Evolutionary conservation across 1,140 invertebrate species (phyloP).

Genomic region (Drosophila kohkoa): DNA sequence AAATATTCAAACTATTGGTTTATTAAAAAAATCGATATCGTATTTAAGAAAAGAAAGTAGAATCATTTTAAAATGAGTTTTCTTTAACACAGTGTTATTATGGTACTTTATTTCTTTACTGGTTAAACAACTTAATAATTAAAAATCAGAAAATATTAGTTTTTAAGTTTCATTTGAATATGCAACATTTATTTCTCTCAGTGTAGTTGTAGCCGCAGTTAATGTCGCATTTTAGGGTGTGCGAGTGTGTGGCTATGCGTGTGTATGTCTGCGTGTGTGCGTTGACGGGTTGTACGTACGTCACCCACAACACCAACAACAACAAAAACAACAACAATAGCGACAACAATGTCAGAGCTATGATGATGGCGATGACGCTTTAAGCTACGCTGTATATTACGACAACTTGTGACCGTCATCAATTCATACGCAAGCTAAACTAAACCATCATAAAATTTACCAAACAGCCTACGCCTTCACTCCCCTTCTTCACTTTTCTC

Average conservation of each 20-base stretch:
- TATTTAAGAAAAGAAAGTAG: too few relatives aligned
- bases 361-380: slow-evolving; percentile 38
- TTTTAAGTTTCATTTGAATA: too few relatives aligned
- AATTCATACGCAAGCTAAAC: slow-evolving; percentile 28
- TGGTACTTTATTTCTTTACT: too few relatives aligned
- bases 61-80: too few relatives aligned
- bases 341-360: neutral
- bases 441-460: slow-evolving; percentile 23
- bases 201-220: slow-evolving; percentile 1
- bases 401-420: slow-evolving; percentile 46
- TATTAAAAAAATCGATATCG: too few relatives aligned
- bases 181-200: too few relatives aligned
- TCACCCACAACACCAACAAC: slow-evolving; percentile 40
- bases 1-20: too few relatives aligned
- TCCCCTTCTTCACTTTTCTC: too few relatives aligned
- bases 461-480: slow-evolving; percentile 8
- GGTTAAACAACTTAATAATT: too few relatives aligned
- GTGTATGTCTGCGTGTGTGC: slow-evolving; percentile 12
- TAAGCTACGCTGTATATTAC: slow-evolving; percentile 39
- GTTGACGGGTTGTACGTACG: slow-evolving; percentile 32
- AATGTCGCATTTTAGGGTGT: slow-evolving; percentile 15
- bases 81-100: too few relatives aligned
- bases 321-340: slow-evolving; percentile 5
- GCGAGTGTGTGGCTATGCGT: slow-evolving; percentile 12
- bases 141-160: too few relatives aligned